A percentile compares a stretch with the other conserved stretches of the same genome.
phyloP scores from a whole-genome alignment of 2,888 invertebrate genomes.

The Margaritifera margaritifera region DNA sequence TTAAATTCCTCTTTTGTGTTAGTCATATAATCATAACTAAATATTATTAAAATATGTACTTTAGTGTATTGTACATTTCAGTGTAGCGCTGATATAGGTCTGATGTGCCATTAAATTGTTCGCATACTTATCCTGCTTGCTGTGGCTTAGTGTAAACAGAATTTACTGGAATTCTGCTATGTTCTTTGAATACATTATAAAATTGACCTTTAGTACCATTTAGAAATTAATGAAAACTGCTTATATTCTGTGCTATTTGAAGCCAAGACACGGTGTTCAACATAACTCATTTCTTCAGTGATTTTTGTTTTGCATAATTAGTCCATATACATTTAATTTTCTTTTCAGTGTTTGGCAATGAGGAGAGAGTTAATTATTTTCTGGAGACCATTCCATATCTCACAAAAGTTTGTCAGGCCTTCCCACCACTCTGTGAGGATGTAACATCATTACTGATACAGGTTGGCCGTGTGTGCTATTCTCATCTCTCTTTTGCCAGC shows the following conservation, averaged over 20 bases:
- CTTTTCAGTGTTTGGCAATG: constrained; percentile 82
- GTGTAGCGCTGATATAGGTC: no score
- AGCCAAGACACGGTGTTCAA: constrained; percentile 6
- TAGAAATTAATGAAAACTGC: no score
- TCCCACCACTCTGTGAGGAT: constrained; percentile 93
- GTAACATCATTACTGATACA: constrained; percentile 88
- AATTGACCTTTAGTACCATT: no score
- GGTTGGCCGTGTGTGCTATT: constrained; percentile 78
- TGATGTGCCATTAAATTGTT: no score
- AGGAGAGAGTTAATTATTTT: constrained; percentile 86
- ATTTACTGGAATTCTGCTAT: no score
- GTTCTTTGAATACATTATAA: background rate
- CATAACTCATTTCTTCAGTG: no score
- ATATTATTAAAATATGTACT: no score
- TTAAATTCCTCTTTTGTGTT: background rate
- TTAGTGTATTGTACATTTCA: no score
- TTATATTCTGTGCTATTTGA: constrained; percentile 23
- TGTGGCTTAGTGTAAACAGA: no score
- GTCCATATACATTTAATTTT: constrained; percentile 4
- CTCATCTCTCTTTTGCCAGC: constrained; percentile 55
- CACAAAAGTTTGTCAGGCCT: constrained; percentile 89
- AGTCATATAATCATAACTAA: no score
- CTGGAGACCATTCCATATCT: constrained; percentile 88
- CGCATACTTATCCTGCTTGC: no score
- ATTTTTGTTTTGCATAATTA: background rate